Evolutionary conservation across 2,888 invertebrate genomes (phyloP).

Genomic region (Eilema depressum): DNA sequence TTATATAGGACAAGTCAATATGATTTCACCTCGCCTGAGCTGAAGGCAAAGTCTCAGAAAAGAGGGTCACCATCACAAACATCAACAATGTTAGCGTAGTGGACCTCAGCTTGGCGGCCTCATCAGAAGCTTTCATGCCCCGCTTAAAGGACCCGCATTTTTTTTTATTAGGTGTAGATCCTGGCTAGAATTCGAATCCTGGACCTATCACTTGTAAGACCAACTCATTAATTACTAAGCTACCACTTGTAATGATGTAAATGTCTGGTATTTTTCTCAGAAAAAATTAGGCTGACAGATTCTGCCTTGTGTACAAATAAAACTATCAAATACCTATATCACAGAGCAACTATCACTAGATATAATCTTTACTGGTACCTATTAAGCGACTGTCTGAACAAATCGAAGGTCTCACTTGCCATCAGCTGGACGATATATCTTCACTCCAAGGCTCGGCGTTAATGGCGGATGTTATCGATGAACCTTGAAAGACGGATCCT

Average conservation of each 20-base stretch:
- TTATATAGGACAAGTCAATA: no score
- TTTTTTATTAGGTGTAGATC: no score
- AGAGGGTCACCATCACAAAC: no score
- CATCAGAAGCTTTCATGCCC: no score
- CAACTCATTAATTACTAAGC: neutral
- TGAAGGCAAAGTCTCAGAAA: no score
- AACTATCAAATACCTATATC: neutral
- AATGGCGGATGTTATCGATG: constrained; percentile 37
- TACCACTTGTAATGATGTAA: neutral
- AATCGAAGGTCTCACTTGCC: constrained; percentile 39
- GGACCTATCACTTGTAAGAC: neutral
- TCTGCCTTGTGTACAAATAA: neutral
- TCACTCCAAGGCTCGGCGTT: constrained; percentile 39
- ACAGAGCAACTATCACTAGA: neutral
- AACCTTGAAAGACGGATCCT: constrained; percentile 7
- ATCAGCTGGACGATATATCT: constrained; percentile 42
- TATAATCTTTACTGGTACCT: neutral
- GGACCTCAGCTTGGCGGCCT: no score
- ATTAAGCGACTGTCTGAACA: constrained; percentile 25
- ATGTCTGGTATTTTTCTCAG: no score
- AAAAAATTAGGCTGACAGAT: neutral
- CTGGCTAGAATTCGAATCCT: neutral
- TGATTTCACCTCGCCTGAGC: no score
- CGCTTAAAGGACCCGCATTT: no score
- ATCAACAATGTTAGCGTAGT: no score